Evolutionary conservation across 2,888 invertebrate genomes (phyloP).

Genomic region (Dimorphilus gyrociliatus): DNA sequence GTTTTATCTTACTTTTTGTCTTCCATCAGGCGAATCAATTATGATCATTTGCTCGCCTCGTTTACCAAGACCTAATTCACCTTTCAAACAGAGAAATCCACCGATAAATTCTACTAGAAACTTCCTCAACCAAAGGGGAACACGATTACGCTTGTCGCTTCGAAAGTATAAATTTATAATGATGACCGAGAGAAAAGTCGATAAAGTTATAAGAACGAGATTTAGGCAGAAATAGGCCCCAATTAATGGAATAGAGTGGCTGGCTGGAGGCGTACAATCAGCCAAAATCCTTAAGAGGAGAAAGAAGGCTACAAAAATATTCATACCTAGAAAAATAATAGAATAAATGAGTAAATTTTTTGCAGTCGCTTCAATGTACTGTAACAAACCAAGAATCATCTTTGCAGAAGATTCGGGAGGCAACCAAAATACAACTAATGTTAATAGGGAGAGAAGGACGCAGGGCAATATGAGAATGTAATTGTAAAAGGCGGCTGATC

Average conservation of each 20-base stretch:
- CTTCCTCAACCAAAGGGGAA: slow-evolving; percentile 24
- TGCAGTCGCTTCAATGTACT: no score
- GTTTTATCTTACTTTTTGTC: no score
- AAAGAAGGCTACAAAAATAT: slow-evolving; percentile 20
- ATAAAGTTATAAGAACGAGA: slow-evolving; percentile 37
- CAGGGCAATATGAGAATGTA: slow-evolving; percentile 38
- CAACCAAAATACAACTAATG: slow-evolving; percentile 38
- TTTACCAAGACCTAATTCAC: no score
- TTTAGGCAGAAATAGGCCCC: slow-evolving; percentile 37
- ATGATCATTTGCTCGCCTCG: no score
- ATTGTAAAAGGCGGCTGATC: slow-evolving; percentile 26
- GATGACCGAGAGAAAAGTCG: slow-evolving; percentile 33
- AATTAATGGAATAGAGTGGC: slow-evolving; percentile 17
- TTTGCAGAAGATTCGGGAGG: slow-evolving; percentile 39
- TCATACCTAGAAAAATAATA: slow-evolving; percentile 14
- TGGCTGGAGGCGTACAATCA: slow-evolving; percentile 17
- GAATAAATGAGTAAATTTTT: no score
- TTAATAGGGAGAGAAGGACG: slow-evolving; percentile 35
- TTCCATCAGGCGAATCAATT: no score
- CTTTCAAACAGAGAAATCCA: no score
- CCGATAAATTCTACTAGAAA: no score
- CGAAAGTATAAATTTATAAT: slow-evolving; percentile 37
- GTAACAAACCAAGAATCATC: slow-evolving; percentile 35
- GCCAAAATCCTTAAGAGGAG: slow-evolving; percentile 16
- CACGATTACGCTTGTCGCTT: slow-evolving; percentile 23